phyloP scores from a whole-genome alignment of 2,797 vertebrate species.

The Peromyscus attwateri region DNA sequence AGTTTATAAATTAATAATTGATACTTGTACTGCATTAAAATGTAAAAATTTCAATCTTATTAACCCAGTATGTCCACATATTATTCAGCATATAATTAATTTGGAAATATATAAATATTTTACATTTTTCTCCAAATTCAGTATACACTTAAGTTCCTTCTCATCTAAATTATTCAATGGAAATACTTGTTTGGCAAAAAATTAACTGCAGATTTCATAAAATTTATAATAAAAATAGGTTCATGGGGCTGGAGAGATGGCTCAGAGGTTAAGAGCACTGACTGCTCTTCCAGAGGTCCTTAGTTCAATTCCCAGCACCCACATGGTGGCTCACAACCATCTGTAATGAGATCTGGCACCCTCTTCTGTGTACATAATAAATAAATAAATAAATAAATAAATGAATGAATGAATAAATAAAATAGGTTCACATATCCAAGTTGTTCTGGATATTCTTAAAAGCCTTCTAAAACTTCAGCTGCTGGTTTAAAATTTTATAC shows the following conservation, averaged over 20 bases:
- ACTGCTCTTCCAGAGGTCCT: no score
- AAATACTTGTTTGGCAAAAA: not conserved
- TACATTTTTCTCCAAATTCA: not conserved
- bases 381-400: no score
- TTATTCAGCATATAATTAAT: not conserved
- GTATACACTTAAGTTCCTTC: not conserved
- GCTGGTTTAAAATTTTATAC: not conserved
- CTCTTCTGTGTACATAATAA: no score
- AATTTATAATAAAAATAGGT: not conserved
- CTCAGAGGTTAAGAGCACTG: no score
- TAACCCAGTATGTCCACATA: not conserved
- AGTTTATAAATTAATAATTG: not conserved
- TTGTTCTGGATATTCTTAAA: not conserved
- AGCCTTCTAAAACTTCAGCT: constrained; percentile 16
- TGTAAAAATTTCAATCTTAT: not conserved
- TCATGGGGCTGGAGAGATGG: not conserved
- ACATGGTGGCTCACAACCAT: no score
- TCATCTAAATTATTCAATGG: not conserved
- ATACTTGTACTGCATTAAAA: not conserved
- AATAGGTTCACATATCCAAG: not conserved
- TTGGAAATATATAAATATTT: not conserved
- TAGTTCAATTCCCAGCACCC: no score
- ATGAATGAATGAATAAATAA: no score
- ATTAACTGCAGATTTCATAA: not conserved
- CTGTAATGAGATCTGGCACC: no score